phyloP scores from a whole-genome alignment of 2,888 invertebrate genomes.

The Dynastes tityus region DNA sequence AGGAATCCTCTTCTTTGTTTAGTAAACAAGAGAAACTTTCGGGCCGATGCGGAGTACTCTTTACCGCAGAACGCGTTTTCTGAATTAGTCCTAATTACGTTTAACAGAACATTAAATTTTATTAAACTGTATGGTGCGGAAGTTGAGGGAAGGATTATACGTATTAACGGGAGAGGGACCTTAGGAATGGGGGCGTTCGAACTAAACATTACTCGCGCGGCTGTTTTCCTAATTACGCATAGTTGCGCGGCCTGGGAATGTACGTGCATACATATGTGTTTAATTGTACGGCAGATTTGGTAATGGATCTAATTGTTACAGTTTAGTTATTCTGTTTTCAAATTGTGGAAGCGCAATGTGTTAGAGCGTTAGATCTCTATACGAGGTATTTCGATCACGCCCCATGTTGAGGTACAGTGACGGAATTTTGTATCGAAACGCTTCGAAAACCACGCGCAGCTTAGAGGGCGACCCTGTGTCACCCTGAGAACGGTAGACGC shows the following conservation, averaged over 20 bases:
- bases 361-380: no score
- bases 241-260: not conserved
- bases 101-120: conserved; percentile 47
- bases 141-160: not conserved
- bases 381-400: no score
- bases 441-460: no score
- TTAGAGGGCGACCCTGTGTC: no score
- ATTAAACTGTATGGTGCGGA: conserved; percentile 16
- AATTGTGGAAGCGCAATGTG: no score
- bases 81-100: conserved; percentile 46
- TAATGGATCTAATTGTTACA: no score
- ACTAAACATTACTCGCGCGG: not conserved
- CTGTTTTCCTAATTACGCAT: not conserved
- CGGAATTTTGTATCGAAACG: no score
- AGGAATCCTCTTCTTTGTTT: conserved; percentile 32
- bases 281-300: no score
- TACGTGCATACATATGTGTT: no score
- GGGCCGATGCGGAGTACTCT: conserved; percentile 22
- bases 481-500: no score
- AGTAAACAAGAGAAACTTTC: conserved; percentile 38
- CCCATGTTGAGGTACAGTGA: no score
- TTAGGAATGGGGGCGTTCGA: not conserved
- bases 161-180: not conserved
- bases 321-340: no score
- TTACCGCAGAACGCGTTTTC: conserved; percentile 41